These are phyloP conservation scores for Caenorhabditis tropicalis DNA, from an alignment of 1,140 invertebrate species.

Conservation along the genomic window DNA sequence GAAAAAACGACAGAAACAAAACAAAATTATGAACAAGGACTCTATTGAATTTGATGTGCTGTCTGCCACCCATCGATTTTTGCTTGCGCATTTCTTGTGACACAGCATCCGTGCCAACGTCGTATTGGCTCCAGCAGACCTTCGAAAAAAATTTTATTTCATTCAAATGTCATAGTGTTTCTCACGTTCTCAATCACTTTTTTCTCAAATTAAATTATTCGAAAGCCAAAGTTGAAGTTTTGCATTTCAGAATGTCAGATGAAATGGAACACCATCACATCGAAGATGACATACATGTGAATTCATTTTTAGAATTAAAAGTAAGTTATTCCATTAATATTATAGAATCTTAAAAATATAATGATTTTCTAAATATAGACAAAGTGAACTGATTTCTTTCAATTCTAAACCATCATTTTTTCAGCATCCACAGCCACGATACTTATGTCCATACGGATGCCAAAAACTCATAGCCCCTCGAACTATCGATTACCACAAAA, in stretches of 20 bases:
- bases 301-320: neutral
- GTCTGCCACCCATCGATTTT: neutral
- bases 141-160: neutral
- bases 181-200: too few species aligned
- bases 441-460: slow-evolving; percentile 50
- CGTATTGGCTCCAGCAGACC: neutral
- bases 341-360: too few species aligned
- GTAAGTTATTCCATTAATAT: too few species aligned
- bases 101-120: neutral
- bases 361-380: too few species aligned
- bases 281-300: neutral
- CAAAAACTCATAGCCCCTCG: slow-evolving; percentile 45
- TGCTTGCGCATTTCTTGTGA: slow-evolving; percentile 9
- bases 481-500: slow-evolving; percentile 53
- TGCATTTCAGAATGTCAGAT: slow-evolving; percentile 5
- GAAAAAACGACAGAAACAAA: too few species aligned
- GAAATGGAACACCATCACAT: slow-evolving; percentile 3
- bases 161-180: too few species aligned
- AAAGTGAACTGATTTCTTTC: too few species aligned
- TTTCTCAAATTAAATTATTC: neutral
- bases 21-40: too few species aligned
- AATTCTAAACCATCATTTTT: neutral
- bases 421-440: neutral
- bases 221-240: neutral
- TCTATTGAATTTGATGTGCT: too few species aligned